Evolutionary conservation across 2,888 invertebrate genomes (phyloP), one percentile per base, ranked within the genome.

Genomic region (Amblyteles armatorius): DNA sequence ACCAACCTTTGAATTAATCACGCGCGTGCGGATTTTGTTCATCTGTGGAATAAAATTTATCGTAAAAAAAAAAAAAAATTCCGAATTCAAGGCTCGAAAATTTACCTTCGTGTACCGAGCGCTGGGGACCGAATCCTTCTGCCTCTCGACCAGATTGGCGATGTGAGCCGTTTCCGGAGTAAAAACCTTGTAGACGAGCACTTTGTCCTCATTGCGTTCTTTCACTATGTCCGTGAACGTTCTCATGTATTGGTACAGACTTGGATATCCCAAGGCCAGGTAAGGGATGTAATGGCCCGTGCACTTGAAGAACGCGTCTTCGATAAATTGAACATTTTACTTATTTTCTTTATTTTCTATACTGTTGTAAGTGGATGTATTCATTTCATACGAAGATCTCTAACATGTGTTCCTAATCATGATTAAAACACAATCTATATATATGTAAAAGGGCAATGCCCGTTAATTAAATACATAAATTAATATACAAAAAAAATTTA

Each of bases 231-330:
- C 87, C n/a, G 83, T 65, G 26, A 89, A 44, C 3, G 63, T 65
- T 40, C 19, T 73, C 16, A 90, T 69, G 40, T 87, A 80, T 16
- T 84, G 74, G 19, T 68, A 73, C 2, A 90, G 84, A 71, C 36
- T 85, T 6, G 40, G 44, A 48, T 85, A 90, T 6, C 90, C 90
- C 40, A 88, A 74, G 33, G 77, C 72, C 22, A 67, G 36, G 33
- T 88, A 89, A 0, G 90, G 90, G 33, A 90, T 89, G 13, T 77
- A 68, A 52, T 65, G 65, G n/a, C 89, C 90, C 9, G 83, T 83
- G 22, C 72, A 79, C 52, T 81, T 79, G 78, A 48, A 76, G 63
- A 57, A 87, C n/a, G 74, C 72, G 26, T 74, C 87, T 87, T 68
- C n/a, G 33, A 86, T 3, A 60, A 79, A 74, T 40, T 5, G 29